Base-by-base conservation (phyloP, 2,888 invertebrate genomes). In the Campoletis raptor region DNA sequence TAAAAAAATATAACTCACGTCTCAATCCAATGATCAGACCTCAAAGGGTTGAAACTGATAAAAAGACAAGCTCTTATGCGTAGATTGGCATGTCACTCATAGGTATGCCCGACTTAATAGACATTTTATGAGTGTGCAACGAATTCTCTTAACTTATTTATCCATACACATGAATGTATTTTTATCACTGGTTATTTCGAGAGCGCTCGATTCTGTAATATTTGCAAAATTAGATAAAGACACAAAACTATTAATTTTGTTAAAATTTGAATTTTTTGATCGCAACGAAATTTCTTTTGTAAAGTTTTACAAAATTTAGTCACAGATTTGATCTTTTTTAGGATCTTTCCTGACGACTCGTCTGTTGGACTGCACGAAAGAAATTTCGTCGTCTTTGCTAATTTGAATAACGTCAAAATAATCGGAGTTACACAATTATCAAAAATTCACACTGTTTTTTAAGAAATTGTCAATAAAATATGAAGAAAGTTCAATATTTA, bases 61-160 rank as follows among this genome's bases (percentile, higher is more conserved):
- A 69, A 67, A 74, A 42, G 64, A 81, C 42, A 69, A 77, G 67
- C 80, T 85, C 74, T 85, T 77, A 80, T 82, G 12, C 84, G 86
- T 89, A 86, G 76, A 83, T 76, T 87, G 84, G 89, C 88, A 87
- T 88, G 88, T 86, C 85, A 88, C 85, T 87, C 81, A 83, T 89
- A 87, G 87, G 74, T 82, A 70, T 85, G 84, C 82, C 78, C 86
- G 84, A 84, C 78, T 54, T 80, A 36, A 64, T 86, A 88, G 84
- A 72, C 24, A 42, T 81, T 81, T 57, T 54, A 79, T 85, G 84
- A 77, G 82, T 86, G 84, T 82, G 76, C 81, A 84, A 84, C 78
- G 69, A 70, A 84, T 21, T 72, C 67, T 78, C 61, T 78, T 70
- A 48, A 48, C 81, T 74, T 54, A 78, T 73, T 73, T 73, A 24